Evolutionary conservation across 92 coral and sea anemone genomes (phyloP).

Genomic region (Phenganax subtilis): DNA sequence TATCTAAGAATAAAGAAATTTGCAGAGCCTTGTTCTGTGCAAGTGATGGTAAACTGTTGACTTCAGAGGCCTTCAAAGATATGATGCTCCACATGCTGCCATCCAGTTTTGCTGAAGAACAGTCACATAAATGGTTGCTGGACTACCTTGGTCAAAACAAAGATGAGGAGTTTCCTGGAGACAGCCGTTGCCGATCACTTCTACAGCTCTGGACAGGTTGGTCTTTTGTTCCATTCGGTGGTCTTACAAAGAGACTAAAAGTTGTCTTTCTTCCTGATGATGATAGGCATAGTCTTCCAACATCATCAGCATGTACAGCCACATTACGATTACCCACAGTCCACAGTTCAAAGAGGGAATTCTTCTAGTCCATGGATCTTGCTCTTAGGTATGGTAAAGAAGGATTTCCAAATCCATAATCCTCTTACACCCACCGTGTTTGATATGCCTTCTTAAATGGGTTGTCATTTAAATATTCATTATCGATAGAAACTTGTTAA

Average conservation of each 20-base stretch:
- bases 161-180: constrained; percentile 35
- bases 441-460: too few species aligned
- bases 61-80: constrained; percentile 27
- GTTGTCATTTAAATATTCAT: not conserved
- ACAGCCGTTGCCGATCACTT: constrained; percentile 42
- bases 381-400: constrained; percentile 35
- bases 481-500: too few species aligned
- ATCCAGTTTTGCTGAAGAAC: constrained; percentile 40
- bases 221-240: not conserved
- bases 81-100: constrained; percentile 18
- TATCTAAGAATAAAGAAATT: constrained; percentile 41
- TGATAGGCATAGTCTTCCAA: constrained; percentile 1
- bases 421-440: not conserved
- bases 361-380: constrained; percentile 19
- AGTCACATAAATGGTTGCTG: constrained; percentile 41
- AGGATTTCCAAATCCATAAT: constrained; percentile 38
- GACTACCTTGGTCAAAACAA: constrained; percentile 28
- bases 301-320: not conserved
- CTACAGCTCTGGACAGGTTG: constrained; percentile 40
- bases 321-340: not conserved
- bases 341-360: not conserved
- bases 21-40: constrained; percentile 42
- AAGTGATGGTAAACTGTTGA: constrained; percentile 18
- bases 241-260: constrained; percentile 2
- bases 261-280: not conserved